Evolutionary conservation across 2,113 vertebrate genomes (phyloP).

Genomic region (Leucoraja erinaceus): DNA sequence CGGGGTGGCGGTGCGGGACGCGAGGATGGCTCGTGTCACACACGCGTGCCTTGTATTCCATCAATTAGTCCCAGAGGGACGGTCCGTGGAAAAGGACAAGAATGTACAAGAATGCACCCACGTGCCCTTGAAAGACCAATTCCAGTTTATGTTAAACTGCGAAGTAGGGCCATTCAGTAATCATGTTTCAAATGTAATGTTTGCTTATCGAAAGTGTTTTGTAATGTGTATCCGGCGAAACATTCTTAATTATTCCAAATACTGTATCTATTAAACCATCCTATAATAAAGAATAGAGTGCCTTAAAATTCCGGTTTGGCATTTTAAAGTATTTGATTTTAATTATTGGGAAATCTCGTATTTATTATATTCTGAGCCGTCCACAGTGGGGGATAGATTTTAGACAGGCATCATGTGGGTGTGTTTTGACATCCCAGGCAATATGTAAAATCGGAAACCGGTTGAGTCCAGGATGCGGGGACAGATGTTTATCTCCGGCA

Average conservation of each 20-base stretch:
- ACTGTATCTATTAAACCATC: not conserved
- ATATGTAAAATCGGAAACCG: not conserved
- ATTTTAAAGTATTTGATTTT: not conserved
- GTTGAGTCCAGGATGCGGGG: not conserved
- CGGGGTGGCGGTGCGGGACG: too few relatives aligned
- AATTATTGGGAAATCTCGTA: not conserved
- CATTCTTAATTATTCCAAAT: not conserved
- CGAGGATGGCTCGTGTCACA: too few relatives aligned
- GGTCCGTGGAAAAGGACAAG: not conserved
- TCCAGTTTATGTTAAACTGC: not conserved
- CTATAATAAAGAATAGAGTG: too few relatives aligned
- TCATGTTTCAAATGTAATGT: not conserved
- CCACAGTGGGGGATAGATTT: not conserved
- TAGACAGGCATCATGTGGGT: too few relatives aligned
- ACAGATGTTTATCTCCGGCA: slow-evolving; percentile 19
- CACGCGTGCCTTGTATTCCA: not conserved
- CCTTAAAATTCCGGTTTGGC: not conserved
- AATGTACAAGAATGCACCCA: not conserved
- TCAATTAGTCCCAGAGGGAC: not conserved
- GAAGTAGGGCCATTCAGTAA: not conserved
- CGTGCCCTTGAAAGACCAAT: not conserved
- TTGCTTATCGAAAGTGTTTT: not conserved
- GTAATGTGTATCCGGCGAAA: not conserved
- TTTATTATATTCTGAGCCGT: not conserved
- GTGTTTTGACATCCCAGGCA: not conserved